A percentile compares a stretch with the other conserved stretches of the same genome.
These are phyloP conservation scores for Coleophora flavipennella DNA, from an alignment of 2,888 invertebrate genomes.

Conservation along the genomic window DNA sequence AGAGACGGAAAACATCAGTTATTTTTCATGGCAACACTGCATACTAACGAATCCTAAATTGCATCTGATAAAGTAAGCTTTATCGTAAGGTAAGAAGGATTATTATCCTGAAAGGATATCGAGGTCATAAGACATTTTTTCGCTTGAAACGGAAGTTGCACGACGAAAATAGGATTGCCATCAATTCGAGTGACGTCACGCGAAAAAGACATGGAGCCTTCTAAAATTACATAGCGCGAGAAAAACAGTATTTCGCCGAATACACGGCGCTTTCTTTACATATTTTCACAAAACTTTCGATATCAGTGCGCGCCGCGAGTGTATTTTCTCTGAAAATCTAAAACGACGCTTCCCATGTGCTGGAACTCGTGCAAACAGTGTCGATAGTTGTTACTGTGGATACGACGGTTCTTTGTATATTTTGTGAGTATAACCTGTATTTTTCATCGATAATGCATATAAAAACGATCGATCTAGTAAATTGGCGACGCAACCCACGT, in stretches of 20 bases:
- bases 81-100: slow-evolving; percentile 30
- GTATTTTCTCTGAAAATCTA: slow-evolving; percentile 25
- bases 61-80: slow-evolving; percentile 30
- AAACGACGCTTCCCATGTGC: slow-evolving; percentile 12
- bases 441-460: slow-evolving; percentile 34
- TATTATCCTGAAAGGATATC: slow-evolving; percentile 31
- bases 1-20: no score
- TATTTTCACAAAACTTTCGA: slow-evolving; percentile 41
- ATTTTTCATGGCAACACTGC: background rate
- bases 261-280: slow-evolving; percentile 41
- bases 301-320: slow-evolving; percentile 44
- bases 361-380: slow-evolving; percentile 14
- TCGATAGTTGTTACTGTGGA: slow-evolving; percentile 40
- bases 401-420: slow-evolving; percentile 39
- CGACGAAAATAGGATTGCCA: slow-evolving; percentile 71
- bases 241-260: slow-evolving; percentile 49
- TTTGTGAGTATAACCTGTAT: slow-evolving; percentile 55
- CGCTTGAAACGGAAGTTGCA: slow-evolving; percentile 56
- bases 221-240: slow-evolving; percentile 66
- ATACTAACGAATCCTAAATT: background rate
- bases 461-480: slow-evolving; percentile 40
- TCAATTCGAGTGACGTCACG: slow-evolving; percentile 69
- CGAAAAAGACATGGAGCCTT: slow-evolving; percentile 56
- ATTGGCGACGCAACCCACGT: slow-evolving; percentile 33
- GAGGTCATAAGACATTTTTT: slow-evolving; percentile 41